Base-by-base conservation (phyloP, 2,888 invertebrate species). In the Dione juno region DNA sequence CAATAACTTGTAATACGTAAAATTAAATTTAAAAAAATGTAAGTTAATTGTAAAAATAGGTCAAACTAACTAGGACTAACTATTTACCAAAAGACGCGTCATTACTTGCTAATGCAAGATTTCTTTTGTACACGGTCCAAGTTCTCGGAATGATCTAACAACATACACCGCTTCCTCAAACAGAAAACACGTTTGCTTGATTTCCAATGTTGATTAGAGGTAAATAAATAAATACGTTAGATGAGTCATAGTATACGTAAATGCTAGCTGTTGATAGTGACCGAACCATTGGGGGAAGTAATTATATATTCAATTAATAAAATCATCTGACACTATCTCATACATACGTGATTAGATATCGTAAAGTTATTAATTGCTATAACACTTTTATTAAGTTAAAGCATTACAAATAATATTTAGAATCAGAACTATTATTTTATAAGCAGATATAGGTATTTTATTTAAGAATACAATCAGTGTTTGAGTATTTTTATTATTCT, bases 171-270 rank as follows among this genome's bases (percentile, higher is more conserved):
- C 71, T 76, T 74, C 74, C 73, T 74, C 74, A 77, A 74, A 74
- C 74, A 76, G 73, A 77, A 78, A 76, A 77, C 77, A 74, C 69
- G 77, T 79, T 76, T 76, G 65, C 66, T 66, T 74, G 74, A 76
- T 74, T 74, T 70, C 69, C 72, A 72, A 73, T 73, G 66, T 43
- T 68, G 73, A 74, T 73, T 75, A 71, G 45, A 72, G 65, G 68
- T 65, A 70, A 72, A 71, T 70, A 76, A 71, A 74, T 69, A 75
- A 77, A 69, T 65, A 68, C 64, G 71, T 74, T 63, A 77, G 57
- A 70, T 79, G 77, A 79, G 71, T 79, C 76, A 79, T 71, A 59
- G n/a, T 45, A 43, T 69, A 58, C 54, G 70, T 63, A 45, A 45
- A 54, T 40, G 48, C 16, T 63, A 14, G 19, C 6, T 45, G 43